Percentiles rank a stretch among this genome's conserved stretches.
Conservation (phyloP, 2,113 vertebrate genomes). For the Perccottus glenii region DNA sequence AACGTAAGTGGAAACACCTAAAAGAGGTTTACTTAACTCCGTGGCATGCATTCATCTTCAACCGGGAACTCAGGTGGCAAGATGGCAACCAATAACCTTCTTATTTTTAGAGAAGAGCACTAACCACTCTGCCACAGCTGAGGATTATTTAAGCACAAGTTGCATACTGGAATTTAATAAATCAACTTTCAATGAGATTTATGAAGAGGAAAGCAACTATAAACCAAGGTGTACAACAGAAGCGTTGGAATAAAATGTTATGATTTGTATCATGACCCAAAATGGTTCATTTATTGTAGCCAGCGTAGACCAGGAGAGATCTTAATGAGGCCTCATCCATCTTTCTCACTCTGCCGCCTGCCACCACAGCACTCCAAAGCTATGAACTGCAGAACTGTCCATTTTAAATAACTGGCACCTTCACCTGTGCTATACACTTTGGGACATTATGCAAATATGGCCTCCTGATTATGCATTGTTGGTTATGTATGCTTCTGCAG, state of each 20-base stretch:
- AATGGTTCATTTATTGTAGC: constrained; percentile 51
- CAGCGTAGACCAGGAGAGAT: constrained; percentile 29
- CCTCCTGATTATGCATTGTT: constrained; percentile 61
- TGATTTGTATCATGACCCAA: constrained; percentile 58
- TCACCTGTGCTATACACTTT: constrained; percentile 59
- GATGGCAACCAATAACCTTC: too few relatives aligned
- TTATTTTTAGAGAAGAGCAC: too few relatives aligned
- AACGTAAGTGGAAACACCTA: too few relatives aligned
- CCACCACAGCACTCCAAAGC: constrained; percentile 42
- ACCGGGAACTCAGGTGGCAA: too few relatives aligned
- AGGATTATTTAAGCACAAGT: too few relatives aligned
- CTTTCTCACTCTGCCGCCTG: constrained; percentile 42
- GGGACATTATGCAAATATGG: constrained; percentile 75
- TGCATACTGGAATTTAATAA: too few relatives aligned
- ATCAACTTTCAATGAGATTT: too few relatives aligned
- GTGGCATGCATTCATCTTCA: too few relatives aligned
- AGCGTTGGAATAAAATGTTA: constrained; percentile 42
- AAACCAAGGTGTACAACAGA: constrained; percentile 6
- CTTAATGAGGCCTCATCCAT: constrained; percentile 59
- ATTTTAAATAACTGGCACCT: constrained; percentile 65
- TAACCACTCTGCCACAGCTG: too few relatives aligned
- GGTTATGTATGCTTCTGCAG: constrained; percentile 53
- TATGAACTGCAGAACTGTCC: constrained; percentile 50
- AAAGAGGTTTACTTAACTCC: too few relatives aligned
- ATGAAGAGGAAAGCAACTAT: not conserved